phyloP scores from a whole-genome alignment of 2,888 invertebrate species.

The Polia nebulosa region DNA sequence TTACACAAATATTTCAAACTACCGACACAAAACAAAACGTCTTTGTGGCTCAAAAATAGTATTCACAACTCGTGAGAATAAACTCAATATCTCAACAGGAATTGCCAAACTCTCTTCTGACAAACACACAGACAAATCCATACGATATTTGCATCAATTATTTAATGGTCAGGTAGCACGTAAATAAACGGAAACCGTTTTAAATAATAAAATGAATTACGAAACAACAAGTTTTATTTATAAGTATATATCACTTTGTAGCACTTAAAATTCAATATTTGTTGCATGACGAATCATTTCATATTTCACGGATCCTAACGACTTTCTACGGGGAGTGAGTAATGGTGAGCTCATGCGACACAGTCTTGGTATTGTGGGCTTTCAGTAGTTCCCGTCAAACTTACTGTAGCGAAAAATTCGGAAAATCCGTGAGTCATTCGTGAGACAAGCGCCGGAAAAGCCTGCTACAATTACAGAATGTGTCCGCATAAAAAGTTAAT shows the following conservation, averaged over 20 bases:
- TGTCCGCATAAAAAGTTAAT: conserved; percentile 75
- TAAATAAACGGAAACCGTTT: conserved; percentile 56
- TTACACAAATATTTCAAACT: conserved; percentile 40
- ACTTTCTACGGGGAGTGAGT: conserved; percentile 84
- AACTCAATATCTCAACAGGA: conserved; percentile 28
- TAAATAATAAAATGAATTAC: conserved; percentile 58
- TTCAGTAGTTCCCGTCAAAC: conserved; percentile 74
- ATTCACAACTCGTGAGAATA: conserved; percentile 24
- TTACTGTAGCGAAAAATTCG: conserved; percentile 79
- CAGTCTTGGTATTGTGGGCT: conserved; percentile 81
- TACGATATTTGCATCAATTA: conserved; percentile 56
- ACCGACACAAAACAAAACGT: conserved; percentile 47
- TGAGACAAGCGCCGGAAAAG: conserved; percentile 84
- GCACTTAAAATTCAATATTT: conserved; percentile 72
- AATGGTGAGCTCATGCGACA: conserved; percentile 75
- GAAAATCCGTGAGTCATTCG: conserved; percentile 87
- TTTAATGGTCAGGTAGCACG: conserved; percentile 61
- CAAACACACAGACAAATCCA: conserved; percentile 55
- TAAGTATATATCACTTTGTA: conserved; percentile 50
- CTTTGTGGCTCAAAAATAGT: conserved; percentile 16
- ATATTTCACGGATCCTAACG: conserved; percentile 74
- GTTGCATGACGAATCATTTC: conserved; percentile 75
- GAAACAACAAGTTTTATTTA: conserved; percentile 60
- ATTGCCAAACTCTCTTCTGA: conserved; percentile 36
- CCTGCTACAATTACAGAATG: conserved; percentile 79